Conservation (phyloP, 2,888 invertebrate genomes). For the Stenodera caucasica region DNA sequence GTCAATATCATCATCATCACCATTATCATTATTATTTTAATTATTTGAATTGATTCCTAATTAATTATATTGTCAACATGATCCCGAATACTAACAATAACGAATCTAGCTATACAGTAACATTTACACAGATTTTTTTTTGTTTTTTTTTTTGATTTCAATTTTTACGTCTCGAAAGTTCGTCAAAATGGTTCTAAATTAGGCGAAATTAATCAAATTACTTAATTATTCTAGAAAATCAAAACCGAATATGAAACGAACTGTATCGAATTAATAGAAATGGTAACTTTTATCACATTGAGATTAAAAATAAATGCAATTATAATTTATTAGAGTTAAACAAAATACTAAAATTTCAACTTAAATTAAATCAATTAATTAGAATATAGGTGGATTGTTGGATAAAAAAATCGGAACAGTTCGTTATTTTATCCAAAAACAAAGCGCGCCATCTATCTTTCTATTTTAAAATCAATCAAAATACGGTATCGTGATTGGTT, state of each 20-base stretch:
- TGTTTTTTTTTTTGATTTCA: background rate
- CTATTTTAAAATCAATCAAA: no score
- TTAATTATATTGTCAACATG: conserved; percentile 41
- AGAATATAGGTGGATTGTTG: no score
- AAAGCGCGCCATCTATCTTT: no score
- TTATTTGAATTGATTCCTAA: background rate
- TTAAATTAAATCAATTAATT: background rate
- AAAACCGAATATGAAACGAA: conserved; percentile 16
- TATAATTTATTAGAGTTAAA: background rate
- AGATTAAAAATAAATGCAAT: conserved; percentile 21
- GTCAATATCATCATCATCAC: background rate
- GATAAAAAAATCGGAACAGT: conserved; percentile 18
- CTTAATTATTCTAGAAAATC: conserved; percentile 28
- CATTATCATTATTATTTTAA: background rate
- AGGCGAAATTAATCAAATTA: conserved; percentile 30
- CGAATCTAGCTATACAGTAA: conserved; percentile 27
- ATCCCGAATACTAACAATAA: conserved; percentile 40
- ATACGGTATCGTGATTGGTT: no score
- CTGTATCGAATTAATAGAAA: background rate
- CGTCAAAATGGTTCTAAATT: conserved; percentile 32
- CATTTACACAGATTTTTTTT: conserved; percentile 31
- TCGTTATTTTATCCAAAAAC: conserved; percentile 14
- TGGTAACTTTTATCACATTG: conserved; percentile 28
- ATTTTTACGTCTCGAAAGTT: conserved; percentile 13
- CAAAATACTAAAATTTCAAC: background rate